Conservation (phyloP, 2,888 invertebrate species). For the Tenthredo mesomela region DNA sequence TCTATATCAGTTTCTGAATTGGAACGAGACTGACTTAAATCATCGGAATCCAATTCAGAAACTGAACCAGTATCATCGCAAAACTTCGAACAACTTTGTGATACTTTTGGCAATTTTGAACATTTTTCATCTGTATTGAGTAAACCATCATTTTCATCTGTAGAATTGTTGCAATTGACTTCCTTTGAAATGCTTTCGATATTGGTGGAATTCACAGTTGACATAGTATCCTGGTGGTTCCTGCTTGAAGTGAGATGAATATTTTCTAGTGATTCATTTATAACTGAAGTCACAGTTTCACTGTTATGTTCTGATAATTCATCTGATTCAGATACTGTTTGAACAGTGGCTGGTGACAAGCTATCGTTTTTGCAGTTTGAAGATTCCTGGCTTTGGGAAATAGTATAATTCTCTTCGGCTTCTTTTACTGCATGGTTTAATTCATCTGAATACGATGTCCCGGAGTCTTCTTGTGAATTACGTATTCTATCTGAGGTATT, state of each 20-base stretch:
- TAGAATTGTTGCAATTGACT: neutral
- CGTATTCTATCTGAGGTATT: neutral
- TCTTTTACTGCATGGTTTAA: neutral
- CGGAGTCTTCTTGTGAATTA: neutral
- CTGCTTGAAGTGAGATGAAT: neutral
- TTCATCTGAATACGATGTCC: neutral
- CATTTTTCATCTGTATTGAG: neutral
- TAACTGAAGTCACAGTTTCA: neutral
- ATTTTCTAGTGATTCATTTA: neutral
- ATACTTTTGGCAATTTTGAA: neutral
- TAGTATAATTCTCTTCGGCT: neutral
- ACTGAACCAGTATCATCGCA: neutral
- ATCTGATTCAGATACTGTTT: neutral
- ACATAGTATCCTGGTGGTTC: neutral
- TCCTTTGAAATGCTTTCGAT: neutral
- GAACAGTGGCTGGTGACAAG: neutral
- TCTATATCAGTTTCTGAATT: conserved; percentile 7
- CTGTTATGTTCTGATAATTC: neutral
- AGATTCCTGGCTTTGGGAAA: neutral
- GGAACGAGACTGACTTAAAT: conserved; percentile 48
- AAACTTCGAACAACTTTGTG: neutral
- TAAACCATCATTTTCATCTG: neutral
- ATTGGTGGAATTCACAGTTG: neutral
- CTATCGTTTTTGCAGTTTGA: neutral
- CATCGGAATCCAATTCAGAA: conserved; percentile 59